Evolutionary conservation across 1,140 invertebrate species (phyloP), one percentile per base, ranked within the genome.

Genomic region (Aphidius ervi): DNA sequence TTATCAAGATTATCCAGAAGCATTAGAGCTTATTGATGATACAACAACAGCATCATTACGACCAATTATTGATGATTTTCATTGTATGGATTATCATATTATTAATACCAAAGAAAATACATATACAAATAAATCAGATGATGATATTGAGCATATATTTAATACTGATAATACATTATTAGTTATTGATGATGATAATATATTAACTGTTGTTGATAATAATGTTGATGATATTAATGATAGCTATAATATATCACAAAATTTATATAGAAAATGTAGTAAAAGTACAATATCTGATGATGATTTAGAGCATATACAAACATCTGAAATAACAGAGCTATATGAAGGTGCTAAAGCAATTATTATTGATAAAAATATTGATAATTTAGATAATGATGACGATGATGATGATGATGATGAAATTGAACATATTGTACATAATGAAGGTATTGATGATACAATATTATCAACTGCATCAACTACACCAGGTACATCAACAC

Each of bases 201-300:
- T 71, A 31, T 50, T 56, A 1, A 54, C 59, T 43, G n/a, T 63
- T 3, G 49, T 59, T 37, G 58, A 61, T 4, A 42, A 37, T n/a
- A 6, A 4, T 4, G 40, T 53, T 8, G 42, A 62, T 1, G 61
- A 63, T 46, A 16, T 16, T 16, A 16, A 16, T 16, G 16, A 16
- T 16, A 16, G 16, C 16, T 50, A 58, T 4, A 61, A 63, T 9
- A 37, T 39, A 6, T 70, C 67, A 0, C 65, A 65, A 0, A 9
- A 55, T 20, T 20, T 43, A 10, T 68, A 67, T 39, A 64, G 73
- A 9, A 77, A 77, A 47, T 68, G 62, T 10, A 77, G 74, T 37
- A 78, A 77, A 46, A 74, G 70, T 54, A 71, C 69, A 0, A 73
- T 71, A 20, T 79, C 78, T 0, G 78, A 80, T 23, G 78, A 80